Evolutionary conservation across 2,113 vertebrate genomes (phyloP).

Genomic region (Semicossyphus pulcher): DNA sequence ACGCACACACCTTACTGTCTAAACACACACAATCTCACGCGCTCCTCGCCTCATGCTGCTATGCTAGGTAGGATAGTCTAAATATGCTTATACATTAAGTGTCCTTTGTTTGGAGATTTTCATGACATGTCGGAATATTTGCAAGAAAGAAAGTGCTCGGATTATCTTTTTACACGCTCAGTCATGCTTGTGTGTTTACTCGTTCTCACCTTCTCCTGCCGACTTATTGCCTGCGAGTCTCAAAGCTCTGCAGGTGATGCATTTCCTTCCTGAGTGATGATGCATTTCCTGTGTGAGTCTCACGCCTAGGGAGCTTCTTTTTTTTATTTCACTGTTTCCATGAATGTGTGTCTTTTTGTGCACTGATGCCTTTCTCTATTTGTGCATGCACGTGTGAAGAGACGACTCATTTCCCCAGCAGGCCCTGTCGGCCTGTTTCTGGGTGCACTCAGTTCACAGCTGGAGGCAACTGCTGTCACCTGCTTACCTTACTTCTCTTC

Average conservation of each 20-base stretch:
- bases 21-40: slow-evolving; percentile 12
- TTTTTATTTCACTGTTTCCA: slow-evolving; percentile 56
- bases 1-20: slow-evolving; percentile 11
- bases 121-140: neutral
- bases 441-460: slow-evolving; percentile 74
- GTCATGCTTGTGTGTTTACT: too few relatives aligned
- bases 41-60: slow-evolving; percentile 7
- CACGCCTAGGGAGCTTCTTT: slow-evolving; percentile 69
- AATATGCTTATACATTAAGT: neutral
- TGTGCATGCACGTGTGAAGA: slow-evolving; percentile 26
- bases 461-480: slow-evolving; percentile 78
- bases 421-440: slow-evolving; percentile 79
- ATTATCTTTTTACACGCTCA: slow-evolving; percentile 11
- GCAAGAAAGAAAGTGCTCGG: neutral
- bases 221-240: slow-evolving; percentile 23
- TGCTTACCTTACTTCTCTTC: slow-evolving; percentile 70
- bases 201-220: neutral
- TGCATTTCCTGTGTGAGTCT: slow-evolving; percentile 63
- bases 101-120: neutral
- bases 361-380: slow-evolving; percentile 20
- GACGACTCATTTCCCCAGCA: slow-evolving; percentile 79
- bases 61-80: neutral
- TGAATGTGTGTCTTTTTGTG: slow-evolving; percentile 42
- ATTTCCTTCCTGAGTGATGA: slow-evolving; percentile 64
- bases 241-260: slow-evolving; percentile 57